Conservation (phyloP, 2,797 vertebrate genomes). For the Labeo calbasu region DNA sequence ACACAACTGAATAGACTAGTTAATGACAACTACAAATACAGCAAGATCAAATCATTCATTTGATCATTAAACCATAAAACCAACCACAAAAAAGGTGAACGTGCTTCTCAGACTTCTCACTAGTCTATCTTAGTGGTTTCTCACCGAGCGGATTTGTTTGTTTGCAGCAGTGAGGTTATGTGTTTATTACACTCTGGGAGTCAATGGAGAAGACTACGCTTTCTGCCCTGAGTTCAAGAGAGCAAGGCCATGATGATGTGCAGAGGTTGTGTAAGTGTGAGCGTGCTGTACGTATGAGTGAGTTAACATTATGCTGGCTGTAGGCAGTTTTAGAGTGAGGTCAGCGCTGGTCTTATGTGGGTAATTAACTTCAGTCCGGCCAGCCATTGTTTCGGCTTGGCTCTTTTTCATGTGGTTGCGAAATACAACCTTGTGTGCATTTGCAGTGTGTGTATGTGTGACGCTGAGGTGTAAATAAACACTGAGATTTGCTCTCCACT, state of each 20-base stretch:
- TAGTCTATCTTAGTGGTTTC: not conserved
- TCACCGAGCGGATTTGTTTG: constrained; percentile 31
- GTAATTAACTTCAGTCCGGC: constrained; percentile 75
- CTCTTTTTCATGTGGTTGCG: constrained; percentile 69
- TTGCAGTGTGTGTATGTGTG: constrained; percentile 53
- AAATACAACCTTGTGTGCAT: constrained; percentile 68
- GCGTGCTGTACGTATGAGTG: constrained; percentile 7
- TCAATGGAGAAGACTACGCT: constrained; percentile 13
- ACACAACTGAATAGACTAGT: not conserved
- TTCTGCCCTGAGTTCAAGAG: constrained; percentile 28
- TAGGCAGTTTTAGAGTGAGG: constrained; percentile 59
- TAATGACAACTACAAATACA: not conserved
- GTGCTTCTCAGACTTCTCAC: constrained; percentile 7
- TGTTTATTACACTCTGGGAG: constrained; percentile 26
- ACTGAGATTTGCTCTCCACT: constrained; percentile 12
- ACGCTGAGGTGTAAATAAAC: constrained; percentile 35
- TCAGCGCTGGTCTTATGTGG: constrained; percentile 63
- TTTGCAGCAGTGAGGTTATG: constrained; percentile 5
- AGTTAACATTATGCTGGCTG: constrained; percentile 57
- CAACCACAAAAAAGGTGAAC: constrained; percentile 13
- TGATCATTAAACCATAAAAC: constrained; percentile 18
- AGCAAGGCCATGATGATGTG: not conserved
- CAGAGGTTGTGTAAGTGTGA: not conserved
- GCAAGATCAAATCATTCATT: not conserved
- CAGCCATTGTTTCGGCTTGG: constrained; percentile 76